Conservation (phyloP, 2,113 vertebrate species). For the Grantiella picta region DNA sequence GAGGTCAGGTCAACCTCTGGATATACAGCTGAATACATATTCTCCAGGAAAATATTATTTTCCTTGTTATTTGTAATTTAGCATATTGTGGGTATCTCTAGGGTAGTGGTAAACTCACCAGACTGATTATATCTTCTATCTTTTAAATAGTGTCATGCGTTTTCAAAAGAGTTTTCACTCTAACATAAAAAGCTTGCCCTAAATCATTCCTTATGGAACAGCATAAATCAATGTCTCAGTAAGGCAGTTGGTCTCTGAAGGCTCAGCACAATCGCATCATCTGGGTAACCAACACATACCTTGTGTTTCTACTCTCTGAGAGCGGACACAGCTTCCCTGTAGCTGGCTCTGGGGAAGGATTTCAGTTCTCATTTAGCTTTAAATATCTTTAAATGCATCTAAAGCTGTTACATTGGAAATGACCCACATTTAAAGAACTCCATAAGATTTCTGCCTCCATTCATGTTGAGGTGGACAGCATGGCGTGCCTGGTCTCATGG, state of each 20-base stretch:
- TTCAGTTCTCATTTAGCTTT: not conserved
- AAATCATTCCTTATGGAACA: not conserved
- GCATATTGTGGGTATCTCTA: not conserved
- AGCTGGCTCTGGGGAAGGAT: not conserved
- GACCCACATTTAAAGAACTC: not conserved
- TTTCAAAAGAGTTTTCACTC: not conserved
- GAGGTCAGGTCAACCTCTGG: not conserved
- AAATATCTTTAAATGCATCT: not conserved
- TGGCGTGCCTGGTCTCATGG: rapidly evolving
- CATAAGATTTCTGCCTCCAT: not conserved
- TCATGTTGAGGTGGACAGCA: not conserved
- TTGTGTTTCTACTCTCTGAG: not conserved
- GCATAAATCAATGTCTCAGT: not conserved
- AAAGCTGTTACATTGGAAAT: not conserved
- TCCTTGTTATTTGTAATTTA: not conserved
- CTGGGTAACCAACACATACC: not conserved
- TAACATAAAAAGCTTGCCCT: not conserved
- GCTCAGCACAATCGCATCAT: not conserved
- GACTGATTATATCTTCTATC: not conserved
- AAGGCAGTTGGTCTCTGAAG: not conserved
- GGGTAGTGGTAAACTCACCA: not conserved
- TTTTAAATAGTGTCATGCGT: not conserved
- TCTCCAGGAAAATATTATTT: not conserved
- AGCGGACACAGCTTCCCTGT: not conserved
- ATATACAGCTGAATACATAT: not conserved